Evolutionary conservation across 2,113 vertebrate genomes (phyloP).

Genomic region (Pitta sordida): DNA sequence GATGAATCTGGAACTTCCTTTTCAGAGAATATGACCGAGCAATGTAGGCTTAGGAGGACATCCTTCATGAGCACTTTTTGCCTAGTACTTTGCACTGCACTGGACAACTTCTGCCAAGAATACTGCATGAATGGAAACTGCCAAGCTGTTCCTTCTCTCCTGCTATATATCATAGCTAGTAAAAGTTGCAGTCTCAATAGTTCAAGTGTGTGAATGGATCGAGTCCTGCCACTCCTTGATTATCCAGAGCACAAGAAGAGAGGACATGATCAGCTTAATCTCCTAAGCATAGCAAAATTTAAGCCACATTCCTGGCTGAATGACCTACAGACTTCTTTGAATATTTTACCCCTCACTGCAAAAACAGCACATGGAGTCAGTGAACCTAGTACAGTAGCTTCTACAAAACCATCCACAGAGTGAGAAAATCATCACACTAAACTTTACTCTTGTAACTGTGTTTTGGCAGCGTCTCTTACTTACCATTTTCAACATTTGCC

Average conservation of each 20-base stretch:
- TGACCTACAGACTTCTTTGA: background rate
- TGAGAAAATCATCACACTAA: background rate
- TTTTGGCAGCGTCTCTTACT: constrained; percentile 35
- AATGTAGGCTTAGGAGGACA: background rate
- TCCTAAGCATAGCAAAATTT: background rate
- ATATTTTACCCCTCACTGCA: background rate
- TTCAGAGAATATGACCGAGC: background rate
- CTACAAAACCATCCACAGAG: background rate
- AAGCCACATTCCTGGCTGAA: background rate
- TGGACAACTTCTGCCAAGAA: background rate
- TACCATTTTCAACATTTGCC: constrained; percentile 98
- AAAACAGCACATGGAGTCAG: background rate
- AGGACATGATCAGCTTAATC: background rate
- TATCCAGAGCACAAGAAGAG: background rate
- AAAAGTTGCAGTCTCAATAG: background rate
- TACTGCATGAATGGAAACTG: background rate
- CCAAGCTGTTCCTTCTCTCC: background rate
- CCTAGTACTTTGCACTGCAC: background rate
- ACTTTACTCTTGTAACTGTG: background rate
- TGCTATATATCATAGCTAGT: background rate
- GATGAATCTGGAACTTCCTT: background rate
- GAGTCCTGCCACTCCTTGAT: background rate
- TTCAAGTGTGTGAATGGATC: background rate
- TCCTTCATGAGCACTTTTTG: background rate
- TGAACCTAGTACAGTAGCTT: background rate